Evolutionary conservation across 2,113 vertebrate genomes (phyloP).

Genomic region (Nothocercus julius): DNA sequence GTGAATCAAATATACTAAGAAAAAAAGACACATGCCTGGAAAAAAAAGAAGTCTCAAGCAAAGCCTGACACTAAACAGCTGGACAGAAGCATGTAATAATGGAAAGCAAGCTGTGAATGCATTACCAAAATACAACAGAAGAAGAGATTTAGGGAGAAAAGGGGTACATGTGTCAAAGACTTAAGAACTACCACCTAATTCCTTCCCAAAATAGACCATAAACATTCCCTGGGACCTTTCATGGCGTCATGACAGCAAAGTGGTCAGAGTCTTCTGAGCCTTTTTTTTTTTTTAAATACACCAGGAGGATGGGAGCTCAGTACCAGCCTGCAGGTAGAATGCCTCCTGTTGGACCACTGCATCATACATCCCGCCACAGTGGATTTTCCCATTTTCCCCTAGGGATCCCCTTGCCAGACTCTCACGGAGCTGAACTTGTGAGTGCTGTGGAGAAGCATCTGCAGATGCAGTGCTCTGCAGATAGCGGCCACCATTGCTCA

Average conservation of each 20-base stretch:
- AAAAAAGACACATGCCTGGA: constrained; percentile 24
- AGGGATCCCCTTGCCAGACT: neutral
- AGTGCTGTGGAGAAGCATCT: neutral
- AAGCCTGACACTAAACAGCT: constrained; percentile 63
- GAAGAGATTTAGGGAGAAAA: constrained; percentile 54
- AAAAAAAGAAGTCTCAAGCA: constrained; percentile 56
- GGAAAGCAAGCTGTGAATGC: constrained; percentile 31
- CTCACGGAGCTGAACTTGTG: neutral
- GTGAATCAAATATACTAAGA: constrained; percentile 45
- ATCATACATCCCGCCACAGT: neutral
- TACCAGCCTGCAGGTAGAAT: neutral
- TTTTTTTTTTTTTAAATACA: constrained; percentile 12
- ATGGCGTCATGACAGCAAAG: constrained; percentile 27
- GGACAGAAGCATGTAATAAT: constrained; percentile 58
- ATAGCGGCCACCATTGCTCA: neutral
- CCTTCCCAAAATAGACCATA: constrained; percentile 2
- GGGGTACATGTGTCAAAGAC: constrained; percentile 28
- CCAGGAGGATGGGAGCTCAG: neutral
- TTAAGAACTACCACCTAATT: constrained; percentile 50
- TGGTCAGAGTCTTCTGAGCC: neutral
- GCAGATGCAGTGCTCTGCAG: too few species aligned
- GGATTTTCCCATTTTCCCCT: neutral
- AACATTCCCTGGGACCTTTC: constrained; percentile 37
- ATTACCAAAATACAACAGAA: constrained; percentile 54
- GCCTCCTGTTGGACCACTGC: neutral